A percentile compares a stretch with the other conserved stretches of the same genome.
These are phyloP conservation scores for Listrodromus nycthemerus DNA, from an alignment of 2,888 invertebrate species.

Conservation along the genomic window DNA sequence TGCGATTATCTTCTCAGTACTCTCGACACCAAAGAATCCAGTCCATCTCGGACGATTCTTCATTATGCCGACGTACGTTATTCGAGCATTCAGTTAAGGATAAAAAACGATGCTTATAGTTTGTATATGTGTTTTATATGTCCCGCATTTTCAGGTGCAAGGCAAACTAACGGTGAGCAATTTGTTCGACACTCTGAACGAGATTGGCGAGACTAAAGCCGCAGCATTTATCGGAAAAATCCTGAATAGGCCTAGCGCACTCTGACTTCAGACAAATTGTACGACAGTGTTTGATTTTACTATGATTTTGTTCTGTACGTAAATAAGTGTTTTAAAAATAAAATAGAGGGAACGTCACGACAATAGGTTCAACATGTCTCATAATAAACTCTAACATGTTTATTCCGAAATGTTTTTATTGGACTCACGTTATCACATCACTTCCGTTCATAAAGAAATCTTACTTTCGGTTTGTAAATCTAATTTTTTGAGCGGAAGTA, in stretches of 20 bases:
- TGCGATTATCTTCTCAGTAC: constrained; percentile 85
- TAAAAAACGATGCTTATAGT: constrained; percentile 15
- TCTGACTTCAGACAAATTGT: neutral
- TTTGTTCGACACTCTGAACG: constrained; percentile 81
- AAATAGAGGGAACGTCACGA: neutral
- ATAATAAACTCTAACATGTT: too few relatives aligned
- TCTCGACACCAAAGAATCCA: constrained; percentile 84
- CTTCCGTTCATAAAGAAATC: too few relatives aligned
- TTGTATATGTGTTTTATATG: constrained; percentile 32
- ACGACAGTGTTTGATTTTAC: neutral
- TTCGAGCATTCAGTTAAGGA: constrained; percentile 11
- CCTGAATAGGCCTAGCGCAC: constrained; percentile 6
- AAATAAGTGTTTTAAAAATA: neutral
- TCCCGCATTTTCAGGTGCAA: constrained; percentile 71
- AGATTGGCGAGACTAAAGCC: constrained; percentile 82
- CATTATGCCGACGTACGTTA: constrained; percentile 83
- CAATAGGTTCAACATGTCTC: neutral
- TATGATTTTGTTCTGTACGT: constrained; percentile 1
- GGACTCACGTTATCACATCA: too few relatives aligned
- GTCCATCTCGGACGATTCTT: constrained; percentile 87
- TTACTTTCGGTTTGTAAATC: too few relatives aligned
- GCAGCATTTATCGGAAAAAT: constrained; percentile 79
- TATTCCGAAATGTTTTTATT: too few relatives aligned
- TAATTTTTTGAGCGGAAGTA: too few relatives aligned
- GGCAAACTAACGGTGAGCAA: constrained; percentile 70